Conservation (phyloP, 2,888 invertebrate species). For the Aleiodes leptofemur region DNA sequence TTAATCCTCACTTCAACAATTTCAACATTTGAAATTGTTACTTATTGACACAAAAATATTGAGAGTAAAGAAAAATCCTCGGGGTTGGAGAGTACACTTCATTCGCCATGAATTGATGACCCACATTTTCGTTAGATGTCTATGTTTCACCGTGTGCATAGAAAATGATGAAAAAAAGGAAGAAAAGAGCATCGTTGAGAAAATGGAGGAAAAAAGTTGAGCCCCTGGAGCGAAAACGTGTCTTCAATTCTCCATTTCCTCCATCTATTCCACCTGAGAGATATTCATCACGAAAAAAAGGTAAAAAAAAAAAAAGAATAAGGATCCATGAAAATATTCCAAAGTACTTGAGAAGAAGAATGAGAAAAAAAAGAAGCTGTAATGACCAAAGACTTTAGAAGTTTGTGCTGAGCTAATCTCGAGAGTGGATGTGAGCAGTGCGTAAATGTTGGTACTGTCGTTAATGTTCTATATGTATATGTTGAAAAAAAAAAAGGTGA, state of each 20-base stretch:
- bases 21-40: too few relatives aligned
- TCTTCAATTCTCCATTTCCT: not conserved
- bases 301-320: not conserved
- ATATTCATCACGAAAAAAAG: slow-evolving; percentile 3
- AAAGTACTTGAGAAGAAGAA: not conserved
- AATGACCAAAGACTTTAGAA: too few relatives aligned
- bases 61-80: too few relatives aligned
- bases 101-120: slow-evolving; percentile 56
- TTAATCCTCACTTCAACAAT: too few relatives aligned
- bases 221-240: slow-evolving; percentile 8
- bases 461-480: too few relatives aligned
- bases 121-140: slow-evolving; percentile 66
- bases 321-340: not conserved
- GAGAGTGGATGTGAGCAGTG: not conserved
- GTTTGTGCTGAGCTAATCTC: not conserved
- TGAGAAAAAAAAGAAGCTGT: not conserved
- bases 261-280: slow-evolving; percentile 16
- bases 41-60: too few relatives aligned
- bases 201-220: not conserved
- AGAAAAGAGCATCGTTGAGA: slow-evolving; percentile 39
- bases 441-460: too few relatives aligned
- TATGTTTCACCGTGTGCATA: slow-evolving; percentile 53
- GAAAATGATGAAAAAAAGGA: slow-evolving; percentile 32
- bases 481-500: slow-evolving; percentile 45
- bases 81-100: not conserved